phyloP scores from a whole-genome alignment of 2,888 invertebrate species.

The Perizoma flavofasciatum region DNA sequence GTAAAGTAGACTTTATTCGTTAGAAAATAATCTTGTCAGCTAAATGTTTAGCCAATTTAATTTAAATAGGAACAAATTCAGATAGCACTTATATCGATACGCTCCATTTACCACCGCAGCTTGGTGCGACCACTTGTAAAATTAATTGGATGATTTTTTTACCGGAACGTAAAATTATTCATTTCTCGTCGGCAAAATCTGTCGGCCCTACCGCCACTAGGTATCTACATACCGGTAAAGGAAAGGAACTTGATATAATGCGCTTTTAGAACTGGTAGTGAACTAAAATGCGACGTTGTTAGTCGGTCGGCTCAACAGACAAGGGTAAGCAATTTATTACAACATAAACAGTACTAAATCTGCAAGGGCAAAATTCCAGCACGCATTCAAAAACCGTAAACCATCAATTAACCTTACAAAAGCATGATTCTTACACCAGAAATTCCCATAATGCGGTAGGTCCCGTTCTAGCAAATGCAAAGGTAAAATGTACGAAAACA shows the following conservation, averaged over 20 bases:
- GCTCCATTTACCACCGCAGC: conserved; percentile 40
- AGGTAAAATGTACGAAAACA: conserved; percentile 21
- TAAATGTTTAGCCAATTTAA: too few species aligned
- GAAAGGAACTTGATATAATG: not conserved
- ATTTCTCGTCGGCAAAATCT: conserved; percentile 27
- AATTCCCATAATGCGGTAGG: conserved; percentile 53
- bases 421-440: conserved; percentile 46
- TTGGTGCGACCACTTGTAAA: conserved; percentile 39
- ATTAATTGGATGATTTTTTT: conserved; percentile 40
- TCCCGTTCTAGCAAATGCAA: conserved; percentile 38
- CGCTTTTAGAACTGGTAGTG: not conserved
- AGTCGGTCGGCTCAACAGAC: conserved; percentile 39
- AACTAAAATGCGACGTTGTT: conserved; percentile 3
- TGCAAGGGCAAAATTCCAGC: conserved; percentile 72
- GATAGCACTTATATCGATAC: conserved; percentile 31
- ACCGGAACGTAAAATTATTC: conserved; percentile 29
- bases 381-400: conserved; percentile 64
- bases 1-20: too few species aligned
- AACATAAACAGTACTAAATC: conserved; percentile 64
- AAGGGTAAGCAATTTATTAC: conserved; percentile 56
- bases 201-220: conserved; percentile 8
- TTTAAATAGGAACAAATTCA: conserved; percentile 5
- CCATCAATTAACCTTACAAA: conserved; percentile 68
- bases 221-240: conserved; percentile 6
- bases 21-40: too few species aligned